These are phyloP conservation scores for Agrenia bidenticulata DNA, from an alignment of 2,888 invertebrate species.

Conservation along the genomic window DNA sequence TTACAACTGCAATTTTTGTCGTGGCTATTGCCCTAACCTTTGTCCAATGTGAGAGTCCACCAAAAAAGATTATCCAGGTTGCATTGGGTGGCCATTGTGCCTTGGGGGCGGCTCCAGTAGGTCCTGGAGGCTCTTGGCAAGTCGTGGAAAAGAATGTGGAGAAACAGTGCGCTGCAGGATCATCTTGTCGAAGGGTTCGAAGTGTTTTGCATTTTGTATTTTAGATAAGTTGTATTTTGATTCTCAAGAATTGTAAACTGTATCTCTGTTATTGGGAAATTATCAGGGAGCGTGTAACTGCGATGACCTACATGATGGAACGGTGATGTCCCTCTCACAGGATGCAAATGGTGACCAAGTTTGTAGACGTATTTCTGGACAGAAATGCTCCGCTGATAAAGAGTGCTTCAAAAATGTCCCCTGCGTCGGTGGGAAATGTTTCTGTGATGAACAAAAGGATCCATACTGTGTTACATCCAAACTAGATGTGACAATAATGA, in stretches of 20 bases:
- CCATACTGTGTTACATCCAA: slow-evolving; percentile 21
- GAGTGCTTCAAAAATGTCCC: slow-evolving; percentile 26
- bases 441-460: slow-evolving; percentile 23
- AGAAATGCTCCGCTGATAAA: slow-evolving; percentile 21
- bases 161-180: slow-evolving; percentile 24
- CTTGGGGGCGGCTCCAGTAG: slow-evolving; percentile 26
- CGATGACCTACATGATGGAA: slow-evolving; percentile 32
- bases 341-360: slow-evolving; percentile 15
- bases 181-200: slow-evolving; percentile 22
- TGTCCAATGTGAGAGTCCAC: no score
- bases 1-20: no score
- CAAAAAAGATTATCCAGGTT: slow-evolving; percentile 16
- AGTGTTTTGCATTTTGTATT: no score
- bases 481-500: slow-evolving; percentile 28
- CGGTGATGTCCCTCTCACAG: slow-evolving; percentile 21
- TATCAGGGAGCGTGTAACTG: slow-evolving; percentile 34
- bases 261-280: neutral
- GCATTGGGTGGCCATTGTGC: slow-evolving; percentile 25
- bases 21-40: no score
- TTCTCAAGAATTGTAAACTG: no score
- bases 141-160: slow-evolving; percentile 33
- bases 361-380: slow-evolving; percentile 30
- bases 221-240: no score
- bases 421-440: slow-evolving; percentile 27
- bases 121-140: slow-evolving; percentile 29